Evolutionary conservation across 2,888 invertebrate genomes (phyloP), one percentile per base, ranked within the genome.

Genomic region (Hemaris fuciformis): DNA sequence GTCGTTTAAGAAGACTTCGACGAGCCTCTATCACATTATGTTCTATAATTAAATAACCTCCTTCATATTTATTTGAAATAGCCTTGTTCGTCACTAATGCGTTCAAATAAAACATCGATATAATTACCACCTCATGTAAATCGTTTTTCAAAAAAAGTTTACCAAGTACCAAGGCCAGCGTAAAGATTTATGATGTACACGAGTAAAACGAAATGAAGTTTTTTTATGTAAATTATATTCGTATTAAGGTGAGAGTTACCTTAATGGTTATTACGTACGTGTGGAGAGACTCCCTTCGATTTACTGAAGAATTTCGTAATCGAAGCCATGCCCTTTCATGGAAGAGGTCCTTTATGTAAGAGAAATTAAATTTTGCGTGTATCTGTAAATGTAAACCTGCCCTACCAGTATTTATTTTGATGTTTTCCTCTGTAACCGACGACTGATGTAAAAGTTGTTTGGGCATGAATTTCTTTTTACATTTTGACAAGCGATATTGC

Each of bases 271-370:
- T 27, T 38, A 23, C 23, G 15, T 4, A 38, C 18, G 45, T 41
- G 23, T 27, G 25, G 53, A 53, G 42, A 10, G 61, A n/a, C 22
- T 57, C 18, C 59, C 45, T 45, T 59, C 38, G 5, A 60, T 45
- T 20, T 25, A 31, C 31, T 56, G 53, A n/a, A 57, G 8, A 23
- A 60, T 68, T 67, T 66, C 68, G 69, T 78, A 82, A 79, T 75
- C 71, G 74, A 68, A 70, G 67, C 58, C 10, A 53, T 60, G 64
- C 66, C 73, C 72, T 69, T 75, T 68, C 64, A 77, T 65, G 69
- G 73, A 57, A 57, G 59, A 57, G 27, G 70, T 66, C 61, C 38
- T 68, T 72, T 75, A 73, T 65, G 66, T 74, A 77, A 76, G 66
- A 61, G 60, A 64, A 67, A 71, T 73, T 61, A 68, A 68, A 67